phyloP scores from a whole-genome alignment of 2,797 vertebrate species.

The Xenentodon cancila region DNA sequence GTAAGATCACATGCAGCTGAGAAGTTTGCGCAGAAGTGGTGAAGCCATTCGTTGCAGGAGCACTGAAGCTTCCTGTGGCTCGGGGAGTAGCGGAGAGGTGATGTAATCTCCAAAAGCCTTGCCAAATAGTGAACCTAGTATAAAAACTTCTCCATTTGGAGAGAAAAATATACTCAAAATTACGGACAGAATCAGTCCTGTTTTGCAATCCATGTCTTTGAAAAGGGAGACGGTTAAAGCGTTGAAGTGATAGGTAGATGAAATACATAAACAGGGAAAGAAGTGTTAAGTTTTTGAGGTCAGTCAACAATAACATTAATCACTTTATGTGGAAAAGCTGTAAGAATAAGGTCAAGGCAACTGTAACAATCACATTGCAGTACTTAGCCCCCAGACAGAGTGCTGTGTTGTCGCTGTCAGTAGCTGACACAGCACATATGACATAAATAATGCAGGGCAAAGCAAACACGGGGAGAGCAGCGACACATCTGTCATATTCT shows the following conservation, averaged over 20 bases:
- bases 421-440: slow-evolving; percentile 77
- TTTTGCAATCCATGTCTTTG: slow-evolving; percentile 40
- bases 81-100: no score
- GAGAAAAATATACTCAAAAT: no score
- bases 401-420: slow-evolving; percentile 72
- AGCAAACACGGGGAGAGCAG: slow-evolving; percentile 58
- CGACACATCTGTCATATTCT: slow-evolving; percentile 47
- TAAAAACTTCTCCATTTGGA: no score
- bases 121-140: no score
- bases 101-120: no score
- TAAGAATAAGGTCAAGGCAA: slow-evolving; percentile 79
- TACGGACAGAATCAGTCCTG: slow-evolving; percentile 33
- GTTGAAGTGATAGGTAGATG: slow-evolving; percentile 41
- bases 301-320: slow-evolving; percentile 78
- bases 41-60: background rate
- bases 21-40: background rate
- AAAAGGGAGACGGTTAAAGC: slow-evolving; percentile 47
- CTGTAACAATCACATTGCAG: slow-evolving; percentile 76
- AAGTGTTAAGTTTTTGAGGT: slow-evolving; percentile 77
- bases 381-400: slow-evolving; percentile 70
- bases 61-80: no score
- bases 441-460: slow-evolving; percentile 77
- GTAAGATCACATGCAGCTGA: slow-evolving; percentile 71
- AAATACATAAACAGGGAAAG: slow-evolving; percentile 62
- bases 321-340: slow-evolving; percentile 80